Conservation (phyloP, 2,888 invertebrate species). For the Nudaria mundana region DNA sequence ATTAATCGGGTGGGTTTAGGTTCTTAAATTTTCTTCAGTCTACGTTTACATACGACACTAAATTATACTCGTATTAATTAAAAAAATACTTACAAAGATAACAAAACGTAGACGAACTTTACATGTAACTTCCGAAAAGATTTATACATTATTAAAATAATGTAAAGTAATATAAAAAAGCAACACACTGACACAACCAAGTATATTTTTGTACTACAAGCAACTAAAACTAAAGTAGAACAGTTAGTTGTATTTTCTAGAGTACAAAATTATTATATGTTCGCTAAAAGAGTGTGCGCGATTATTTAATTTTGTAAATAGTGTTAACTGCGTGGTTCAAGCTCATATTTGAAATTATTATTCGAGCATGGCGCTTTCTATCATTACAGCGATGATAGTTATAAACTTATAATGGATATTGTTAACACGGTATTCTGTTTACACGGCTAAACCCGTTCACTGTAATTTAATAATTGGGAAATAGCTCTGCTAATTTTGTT, state of each 20-base stretch:
- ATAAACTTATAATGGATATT: no score
- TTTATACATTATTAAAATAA: neutral
- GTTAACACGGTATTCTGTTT: no score
- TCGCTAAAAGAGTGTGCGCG: constrained; percentile 42
- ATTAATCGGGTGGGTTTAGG: no score
- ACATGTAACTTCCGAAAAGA: constrained; percentile 23
- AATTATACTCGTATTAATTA: no score
- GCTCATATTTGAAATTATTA: neutral
- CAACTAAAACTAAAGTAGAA: no score
- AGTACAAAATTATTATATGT: constrained; percentile 40
- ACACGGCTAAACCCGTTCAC: no score
- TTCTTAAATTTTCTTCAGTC: no score
- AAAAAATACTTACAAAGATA: constrained; percentile 42
- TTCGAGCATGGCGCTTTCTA: no score
- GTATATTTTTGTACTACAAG: constrained; percentile 31
- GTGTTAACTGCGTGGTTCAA: neutral
- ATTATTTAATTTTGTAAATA: constrained; percentile 5
- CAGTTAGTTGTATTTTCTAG: constrained; percentile 37
- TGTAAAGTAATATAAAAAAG: constrained; percentile 9
- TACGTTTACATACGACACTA: no score
- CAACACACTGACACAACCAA: constrained; percentile 31
- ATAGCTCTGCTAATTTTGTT: no score
- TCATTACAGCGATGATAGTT: no score
- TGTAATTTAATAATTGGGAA: no score
- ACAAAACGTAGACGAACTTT: constrained; percentile 33